Evolutionary conservation across 92 coral and sea anemone species (phyloP), one percentile per base, ranked within the genome.

Genomic region (Paramuricea clavata): DNA sequence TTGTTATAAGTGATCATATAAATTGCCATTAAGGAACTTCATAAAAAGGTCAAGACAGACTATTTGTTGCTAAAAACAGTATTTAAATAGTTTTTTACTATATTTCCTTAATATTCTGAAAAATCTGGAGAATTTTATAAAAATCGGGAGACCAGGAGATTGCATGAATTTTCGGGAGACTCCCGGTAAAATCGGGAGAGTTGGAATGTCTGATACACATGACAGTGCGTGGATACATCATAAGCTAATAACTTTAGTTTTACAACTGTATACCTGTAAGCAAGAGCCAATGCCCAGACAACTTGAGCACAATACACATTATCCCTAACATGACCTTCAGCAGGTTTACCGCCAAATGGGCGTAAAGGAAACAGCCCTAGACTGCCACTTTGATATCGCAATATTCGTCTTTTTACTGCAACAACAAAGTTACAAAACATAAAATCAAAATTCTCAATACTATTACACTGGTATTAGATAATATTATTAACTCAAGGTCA

Each of bases 361-460:
- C 90, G 84, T 23, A 92, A 30, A 2, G 95, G 98, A 83, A 95
- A 94, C 54, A 95, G 79, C 13, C 98, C 98, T 76, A 95, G 93
- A 68, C 98, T 95, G 30, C 98, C 98, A 92, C 98, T 95, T 76
- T 95, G 98, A 62, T 91, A 94, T 78, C 92, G 94, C 72, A 95
- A 88, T 9, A 95, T 86, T 59, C 91, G 95, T 69, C 76, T 87
- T 83, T 92, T 95, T 1, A 94, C 98, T 95, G 76, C 5, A 76
- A 76, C 47, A 42, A 9, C 28, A 62, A 61, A 15, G 21, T 78
- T 5, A 17, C 4, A 21, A 0, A 15, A 56, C 21, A 15, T 65
- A 28, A 65, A 28, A 3, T 28, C 41, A 28, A 28, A 65, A 31
- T 30, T 65, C 27, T 26, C 25, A 17, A 7, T 56, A 6, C 9